Conservation (phyloP, 2,888 invertebrate genomes). For the Tenthredo notha region DNA sequence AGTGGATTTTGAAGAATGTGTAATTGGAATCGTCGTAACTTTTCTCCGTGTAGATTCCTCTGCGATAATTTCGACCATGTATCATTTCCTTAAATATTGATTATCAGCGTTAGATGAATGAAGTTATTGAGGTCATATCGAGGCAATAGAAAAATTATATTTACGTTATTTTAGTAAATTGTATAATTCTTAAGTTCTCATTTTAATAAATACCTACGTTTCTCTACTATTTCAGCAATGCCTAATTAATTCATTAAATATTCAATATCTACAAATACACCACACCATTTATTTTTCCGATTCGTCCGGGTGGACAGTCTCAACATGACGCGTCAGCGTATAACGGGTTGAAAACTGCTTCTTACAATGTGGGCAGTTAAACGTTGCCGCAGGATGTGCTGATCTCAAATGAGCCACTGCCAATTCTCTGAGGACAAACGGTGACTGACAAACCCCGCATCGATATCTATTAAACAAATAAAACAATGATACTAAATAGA, state of each 20-base stretch:
- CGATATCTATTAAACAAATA: constrained; percentile 66
- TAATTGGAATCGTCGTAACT: background rate
- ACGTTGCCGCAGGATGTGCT: constrained; percentile 73
- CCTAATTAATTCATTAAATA: constrained; percentile 15
- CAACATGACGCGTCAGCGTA: constrained; percentile 71
- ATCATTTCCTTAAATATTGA: background rate
- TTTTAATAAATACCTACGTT: constrained; percentile 34
- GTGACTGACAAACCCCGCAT: constrained; percentile 73
- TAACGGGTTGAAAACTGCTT: constrained; percentile 72
- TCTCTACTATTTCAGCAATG: background rate
- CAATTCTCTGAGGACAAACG: constrained; percentile 71
- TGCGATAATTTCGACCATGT: background rate
- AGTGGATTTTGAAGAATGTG: background rate
- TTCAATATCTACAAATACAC: constrained; percentile 19
- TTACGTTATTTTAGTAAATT: constrained; percentile 44
- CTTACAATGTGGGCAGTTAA: constrained; percentile 73
- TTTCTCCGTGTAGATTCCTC: background rate
- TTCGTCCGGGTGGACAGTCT: constrained; percentile 71
- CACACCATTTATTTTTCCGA: constrained; percentile 67
- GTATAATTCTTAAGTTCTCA: constrained; percentile 22
- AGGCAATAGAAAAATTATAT: constrained; percentile 46
- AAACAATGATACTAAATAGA: background rate
- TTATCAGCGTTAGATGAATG: background rate
- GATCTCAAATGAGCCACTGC: constrained; percentile 73
- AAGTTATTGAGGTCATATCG: background rate